phyloP scores from a whole-genome alignment of 2,888 invertebrate species.

The Gonocerus acuteangulatus region DNA sequence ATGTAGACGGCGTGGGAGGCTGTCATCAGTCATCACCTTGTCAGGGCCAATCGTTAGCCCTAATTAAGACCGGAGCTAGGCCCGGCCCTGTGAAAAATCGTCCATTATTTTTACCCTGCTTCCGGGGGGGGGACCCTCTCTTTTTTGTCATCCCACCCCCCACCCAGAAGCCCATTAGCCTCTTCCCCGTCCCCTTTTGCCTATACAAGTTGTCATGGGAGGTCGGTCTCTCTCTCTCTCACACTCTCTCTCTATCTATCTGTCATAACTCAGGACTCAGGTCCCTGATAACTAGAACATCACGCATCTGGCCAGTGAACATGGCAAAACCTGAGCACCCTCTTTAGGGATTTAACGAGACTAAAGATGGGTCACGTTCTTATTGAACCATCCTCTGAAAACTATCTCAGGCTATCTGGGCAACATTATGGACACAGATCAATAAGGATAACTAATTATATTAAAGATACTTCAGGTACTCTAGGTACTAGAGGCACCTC shows the following conservation, averaged over 20 bases:
- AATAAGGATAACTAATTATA: too few species aligned
- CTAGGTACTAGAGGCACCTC: too few species aligned
- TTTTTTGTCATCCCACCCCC: not conserved
- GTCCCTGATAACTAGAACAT: not conserved
- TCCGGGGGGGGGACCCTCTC: not conserved
- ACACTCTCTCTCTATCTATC: too few species aligned
- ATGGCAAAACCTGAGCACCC: not conserved
- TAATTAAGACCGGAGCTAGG: conserved; percentile 31
- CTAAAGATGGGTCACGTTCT: too few species aligned
- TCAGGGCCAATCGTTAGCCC: conserved; percentile 34
- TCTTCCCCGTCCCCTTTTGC: not conserved
- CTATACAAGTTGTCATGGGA: conserved; percentile 19
- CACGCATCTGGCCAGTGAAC: not conserved
- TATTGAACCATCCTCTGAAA: too few species aligned
- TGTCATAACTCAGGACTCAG: conserved; percentile 12
- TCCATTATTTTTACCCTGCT: conserved; percentile 31
- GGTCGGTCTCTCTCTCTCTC: not conserved
- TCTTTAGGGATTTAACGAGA: not conserved
- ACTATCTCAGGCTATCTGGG: too few species aligned
- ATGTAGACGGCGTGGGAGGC: not conserved
- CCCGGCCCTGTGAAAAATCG: conserved; percentile 33
- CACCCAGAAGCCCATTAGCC: not conserved
- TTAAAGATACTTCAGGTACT: too few species aligned
- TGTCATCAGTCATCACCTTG: conserved; percentile 31
- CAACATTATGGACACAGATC: too few species aligned